phyloP scores from a whole-genome alignment of 2,113 vertebrate species.

The Xenus cinereus region DNA sequence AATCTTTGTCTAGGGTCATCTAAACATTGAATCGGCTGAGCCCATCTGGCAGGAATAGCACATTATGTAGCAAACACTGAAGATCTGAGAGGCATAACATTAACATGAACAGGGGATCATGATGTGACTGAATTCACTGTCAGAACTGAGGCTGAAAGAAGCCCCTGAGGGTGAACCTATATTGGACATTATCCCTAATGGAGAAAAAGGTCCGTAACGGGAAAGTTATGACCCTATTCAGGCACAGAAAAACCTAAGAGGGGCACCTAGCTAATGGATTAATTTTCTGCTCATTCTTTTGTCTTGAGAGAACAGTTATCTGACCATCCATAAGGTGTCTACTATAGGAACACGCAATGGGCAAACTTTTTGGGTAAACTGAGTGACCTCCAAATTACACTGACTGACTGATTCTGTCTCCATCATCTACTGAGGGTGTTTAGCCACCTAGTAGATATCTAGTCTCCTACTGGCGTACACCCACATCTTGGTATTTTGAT shows the following conservation, averaged over 20 bases:
- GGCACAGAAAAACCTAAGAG: neutral
- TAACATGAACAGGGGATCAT: neutral
- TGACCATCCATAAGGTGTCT: neutral
- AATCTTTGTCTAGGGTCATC: neutral
- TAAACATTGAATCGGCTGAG: neutral
- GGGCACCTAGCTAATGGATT: neutral
- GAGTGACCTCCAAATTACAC: neutral
- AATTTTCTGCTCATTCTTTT: neutral
- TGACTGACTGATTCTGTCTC: neutral
- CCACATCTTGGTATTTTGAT: neutral
- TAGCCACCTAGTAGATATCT: neutral
- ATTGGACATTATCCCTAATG: neutral
- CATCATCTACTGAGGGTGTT: neutral
- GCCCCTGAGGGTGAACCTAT: accelerated
- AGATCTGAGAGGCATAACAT: neutral
- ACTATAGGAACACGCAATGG: neutral
- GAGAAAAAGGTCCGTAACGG: neutral
- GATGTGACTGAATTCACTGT: neutral
- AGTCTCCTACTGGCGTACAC: neutral
- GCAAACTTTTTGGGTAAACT: neutral
- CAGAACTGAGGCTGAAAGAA: neutral
- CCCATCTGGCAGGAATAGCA: neutral
- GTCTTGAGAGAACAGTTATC: neutral
- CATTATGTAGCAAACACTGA: accelerated
- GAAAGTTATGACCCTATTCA: neutral